Base-by-base conservation (phyloP, 2,113 vertebrate species). In the Misgurnus mizolepis region DNA sequence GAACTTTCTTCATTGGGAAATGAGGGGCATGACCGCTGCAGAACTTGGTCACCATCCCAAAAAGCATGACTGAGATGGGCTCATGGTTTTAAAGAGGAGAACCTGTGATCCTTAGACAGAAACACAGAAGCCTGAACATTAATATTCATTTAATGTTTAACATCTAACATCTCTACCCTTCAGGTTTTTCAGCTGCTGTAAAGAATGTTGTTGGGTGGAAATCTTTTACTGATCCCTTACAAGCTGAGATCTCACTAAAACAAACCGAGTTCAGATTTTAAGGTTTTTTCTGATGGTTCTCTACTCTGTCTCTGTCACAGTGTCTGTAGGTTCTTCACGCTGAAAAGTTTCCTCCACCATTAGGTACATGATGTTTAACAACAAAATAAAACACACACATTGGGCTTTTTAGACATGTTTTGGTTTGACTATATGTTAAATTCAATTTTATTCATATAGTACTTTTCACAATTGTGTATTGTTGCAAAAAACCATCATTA, bases 301-400 rank as follows among this genome's bases (percentile, higher is more conserved):
- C 98, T 97, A 99, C 80, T 99, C 97, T 0, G 94, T 22, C 22
- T 22, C 22, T 22, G 22, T 22, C 22, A 22, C 90, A 58, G 89
- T 93, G 85, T 99, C 97, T 0, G 94, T 91, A 50, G 96, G 95
- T 0, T 93, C 94, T 14, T 99, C 96, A 86, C 96, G 95, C 53
- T 96, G 94, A 74, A 98, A 94, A 0, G 96, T 95, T 34, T 34
- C 22, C 89, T 98, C 97, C 90, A 99, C 95, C 1, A 98, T 98
- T 89, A 99, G 90, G 89, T 98, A 99, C 97, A 99, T 98, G 86
- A 98, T 98, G 89, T 99, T 99, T 67, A 99, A 93, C 86, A 98
- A 91, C 76, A 99, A 96, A 89, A 96, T 87, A 5, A 72, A 27
- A 69, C 53, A 78, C n/a, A 50, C 5, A 10, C 18, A 18, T 7